A percentile compares a stretch with the other conserved stretches of the same genome.
Conservation (phyloP, 2,888 invertebrate genomes). For the Eupithecia vulgata region DNA sequence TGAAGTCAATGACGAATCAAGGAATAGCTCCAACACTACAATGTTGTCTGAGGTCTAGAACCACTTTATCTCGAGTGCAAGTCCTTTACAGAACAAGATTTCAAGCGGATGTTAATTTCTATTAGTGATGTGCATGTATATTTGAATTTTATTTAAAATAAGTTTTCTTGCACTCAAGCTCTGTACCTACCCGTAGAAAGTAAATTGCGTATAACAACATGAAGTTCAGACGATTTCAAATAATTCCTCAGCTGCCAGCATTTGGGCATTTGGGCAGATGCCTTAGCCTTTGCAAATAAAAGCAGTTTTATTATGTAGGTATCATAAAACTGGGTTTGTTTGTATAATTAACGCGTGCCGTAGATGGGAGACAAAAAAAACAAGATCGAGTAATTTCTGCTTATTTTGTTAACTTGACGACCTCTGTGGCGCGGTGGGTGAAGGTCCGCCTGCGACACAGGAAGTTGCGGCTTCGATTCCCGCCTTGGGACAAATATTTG, state of each 20-base stretch:
- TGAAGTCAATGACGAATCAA: background rate
- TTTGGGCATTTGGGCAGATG: too few species aligned
- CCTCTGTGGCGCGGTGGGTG: too few species aligned
- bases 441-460: too few species aligned
- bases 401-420: too few species aligned
- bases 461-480: too few species aligned
- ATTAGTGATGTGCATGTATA: background rate
- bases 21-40: background rate
- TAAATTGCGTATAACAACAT: background rate
- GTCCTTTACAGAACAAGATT: slow-evolving; percentile 4
- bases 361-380: background rate
- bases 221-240: background rate
- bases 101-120: background rate
- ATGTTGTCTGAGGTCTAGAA: slow-evolving; percentile 36
- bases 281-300: background rate
- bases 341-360: background rate
- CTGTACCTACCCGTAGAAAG: background rate
- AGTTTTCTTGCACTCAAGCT: background rate
- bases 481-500: too few species aligned
- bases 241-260: background rate
- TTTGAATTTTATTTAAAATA: background rate
- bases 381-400: slow-evolving; percentile 6
- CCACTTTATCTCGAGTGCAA: background rate
- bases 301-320: background rate
- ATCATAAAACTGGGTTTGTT: background rate